Evolutionary conservation across 2,888 invertebrate genomes (phyloP), one percentile per base, ranked within the genome.

Genomic region (Drosophila peninsularis): DNA sequence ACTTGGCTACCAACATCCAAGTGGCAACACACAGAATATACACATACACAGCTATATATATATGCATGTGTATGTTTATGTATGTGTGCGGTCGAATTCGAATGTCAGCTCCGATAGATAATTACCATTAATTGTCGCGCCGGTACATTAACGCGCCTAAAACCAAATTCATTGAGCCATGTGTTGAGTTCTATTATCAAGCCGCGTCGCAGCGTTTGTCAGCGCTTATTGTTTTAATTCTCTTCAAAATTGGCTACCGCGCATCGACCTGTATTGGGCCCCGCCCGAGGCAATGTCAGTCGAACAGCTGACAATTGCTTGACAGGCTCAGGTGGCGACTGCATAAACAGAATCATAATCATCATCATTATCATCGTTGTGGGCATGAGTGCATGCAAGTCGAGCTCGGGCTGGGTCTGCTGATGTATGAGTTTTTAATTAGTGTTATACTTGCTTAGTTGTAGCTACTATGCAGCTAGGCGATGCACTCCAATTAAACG

Each of bases 361-460:
- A 36, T 45, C 47, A 49, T 49, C 11, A 44, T 49, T 32, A 37
- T 36, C 49, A 42, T 53, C 42, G 41, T 62, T 11, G 17, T 47
- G 50, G 10, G 50, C 50, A n/a, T 27, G 49, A 49, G 13, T 34
- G 34, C 50, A 37, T 34, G 21, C 49, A 32, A 13, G 10, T 36
- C 6, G 50, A 6, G 5, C 5, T 14, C 24, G 52, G 54, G 60
- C 44, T 56, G 63, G 54, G 36, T 52, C 55, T 30, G 17, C 50
- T 88, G 85, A 90, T 90, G 84, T 88, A 90, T 90, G 75, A 81
- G 60, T 83, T 89, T 90, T 88, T 90, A 90, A 90, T 90, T 88
- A 82, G 80, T 75, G 49, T 37, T 24, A 21, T 49, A 67, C 45
- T 54, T 42, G 53, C 41, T 53, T 70, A 67, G 65, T 68, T 24